These are phyloP conservation scores for Podiceps cristatus DNA, from an alignment of 2,113 vertebrate genomes.

Conservation along the genomic window DNA sequence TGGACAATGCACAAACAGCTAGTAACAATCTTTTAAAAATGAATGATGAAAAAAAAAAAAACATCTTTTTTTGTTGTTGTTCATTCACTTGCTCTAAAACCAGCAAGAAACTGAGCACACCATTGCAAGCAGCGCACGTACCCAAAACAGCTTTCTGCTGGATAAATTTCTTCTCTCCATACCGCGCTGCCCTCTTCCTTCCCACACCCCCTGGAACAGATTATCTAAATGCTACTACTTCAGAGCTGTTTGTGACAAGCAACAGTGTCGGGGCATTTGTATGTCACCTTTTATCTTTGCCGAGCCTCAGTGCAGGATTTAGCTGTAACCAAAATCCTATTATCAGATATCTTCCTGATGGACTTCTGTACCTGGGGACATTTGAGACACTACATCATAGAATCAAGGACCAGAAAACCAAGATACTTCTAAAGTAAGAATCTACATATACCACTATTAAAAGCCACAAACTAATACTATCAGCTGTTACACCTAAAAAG, in stretches of 20 bases:
- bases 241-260: slow-evolving; percentile 27
- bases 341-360: neutral
- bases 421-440: neutral
- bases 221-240: neutral
- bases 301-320: neutral
- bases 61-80: neutral
- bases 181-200: neutral
- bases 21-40: neutral
- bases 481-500: neutral
- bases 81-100: neutral
- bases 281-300: slow-evolving; percentile 36
- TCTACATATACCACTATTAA: neutral
- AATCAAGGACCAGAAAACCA: neutral
- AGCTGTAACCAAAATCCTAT: slow-evolving; percentile 22
- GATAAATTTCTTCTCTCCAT: neutral
- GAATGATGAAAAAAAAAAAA: neutral
- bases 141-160: neutral
- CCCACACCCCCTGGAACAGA: neutral
- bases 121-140: neutral
- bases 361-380: neutral
- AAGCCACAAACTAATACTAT: neutral
- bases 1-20: neutral
- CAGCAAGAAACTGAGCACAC: neutral
- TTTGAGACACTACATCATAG: neutral
- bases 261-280: neutral